A percentile compares a stretch with the other conserved stretches of the same genome.
Evolutionary conservation across 1,140 invertebrate species (phyloP).

Genomic region (Myzus persicae): DNA sequence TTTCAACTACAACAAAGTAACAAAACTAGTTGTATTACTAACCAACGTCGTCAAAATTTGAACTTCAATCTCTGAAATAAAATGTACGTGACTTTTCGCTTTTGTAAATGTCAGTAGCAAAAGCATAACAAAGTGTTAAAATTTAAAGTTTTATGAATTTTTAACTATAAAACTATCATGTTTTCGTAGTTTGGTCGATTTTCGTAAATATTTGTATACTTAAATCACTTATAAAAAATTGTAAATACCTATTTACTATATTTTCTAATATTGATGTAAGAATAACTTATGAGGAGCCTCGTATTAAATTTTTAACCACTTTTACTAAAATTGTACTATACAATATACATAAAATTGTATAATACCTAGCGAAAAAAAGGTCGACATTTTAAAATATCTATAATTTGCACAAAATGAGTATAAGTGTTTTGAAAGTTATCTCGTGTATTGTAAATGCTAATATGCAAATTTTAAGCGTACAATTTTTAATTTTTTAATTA

Average conservation of each 20-base stretch:
- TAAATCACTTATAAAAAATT: background rate
- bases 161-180: no score
- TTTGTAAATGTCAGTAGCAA: no score
- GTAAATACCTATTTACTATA: background rate
- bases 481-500: background rate
- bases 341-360: no score
- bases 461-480: no score
- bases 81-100: background rate
- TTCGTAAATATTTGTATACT: background rate
- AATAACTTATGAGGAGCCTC: background rate
- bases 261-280: no score
- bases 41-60: background rate
- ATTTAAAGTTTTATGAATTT: no score
- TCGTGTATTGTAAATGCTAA: no score
- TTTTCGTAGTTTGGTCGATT: no score
- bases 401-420: background rate
- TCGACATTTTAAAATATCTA: background rate
- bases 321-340: no score
- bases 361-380: background rate
- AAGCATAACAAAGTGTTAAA: no score
- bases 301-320: background rate
- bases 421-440: background rate
- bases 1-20: no score
- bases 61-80: background rate
- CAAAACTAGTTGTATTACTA: background rate